phyloP scores from a whole-genome alignment of 1,140 invertebrate species.

The Drosophila albomicans region DNA sequence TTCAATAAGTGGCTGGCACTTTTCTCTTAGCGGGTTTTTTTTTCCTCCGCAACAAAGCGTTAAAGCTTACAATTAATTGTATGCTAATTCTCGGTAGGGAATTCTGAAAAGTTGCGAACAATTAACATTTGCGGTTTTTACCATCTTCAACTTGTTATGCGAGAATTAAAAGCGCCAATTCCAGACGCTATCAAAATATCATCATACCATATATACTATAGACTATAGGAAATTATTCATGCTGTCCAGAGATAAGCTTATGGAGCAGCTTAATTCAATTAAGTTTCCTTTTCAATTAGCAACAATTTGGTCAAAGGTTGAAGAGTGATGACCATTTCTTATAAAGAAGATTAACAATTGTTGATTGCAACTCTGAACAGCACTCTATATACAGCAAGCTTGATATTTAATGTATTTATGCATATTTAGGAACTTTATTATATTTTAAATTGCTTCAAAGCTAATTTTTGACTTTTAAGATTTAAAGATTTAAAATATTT shows the following conservation, averaged over 20 bases:
- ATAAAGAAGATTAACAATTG: too few species aligned
- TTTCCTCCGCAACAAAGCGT: conserved; percentile 9
- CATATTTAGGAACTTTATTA: too few species aligned
- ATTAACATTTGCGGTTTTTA: conserved; percentile 3
- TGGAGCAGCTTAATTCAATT: conserved; percentile 5
- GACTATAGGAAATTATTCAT: background rate
- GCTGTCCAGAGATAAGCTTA: background rate
- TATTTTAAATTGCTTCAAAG: too few species aligned
- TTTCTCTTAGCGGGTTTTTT: conserved; percentile 13
- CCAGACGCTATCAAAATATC: background rate
- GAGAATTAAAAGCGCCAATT: background rate
- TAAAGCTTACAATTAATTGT: conserved; percentile 15
- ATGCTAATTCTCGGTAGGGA: conserved; percentile 25
- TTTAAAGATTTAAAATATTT: too few species aligned
- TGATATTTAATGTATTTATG: too few species aligned
- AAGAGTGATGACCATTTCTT: background rate
- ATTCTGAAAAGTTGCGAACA: background rate
- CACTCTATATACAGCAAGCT: background rate
- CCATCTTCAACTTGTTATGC: background rate
- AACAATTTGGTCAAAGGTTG: background rate
- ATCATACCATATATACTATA: background rate
- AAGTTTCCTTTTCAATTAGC: conserved; percentile 3
- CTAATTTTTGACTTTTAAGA: too few species aligned
- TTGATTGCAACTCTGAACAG: background rate
- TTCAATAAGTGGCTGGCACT: background rate